Conservation (phyloP, 2,888 invertebrate genomes). For the Brenthis ino region DNA sequence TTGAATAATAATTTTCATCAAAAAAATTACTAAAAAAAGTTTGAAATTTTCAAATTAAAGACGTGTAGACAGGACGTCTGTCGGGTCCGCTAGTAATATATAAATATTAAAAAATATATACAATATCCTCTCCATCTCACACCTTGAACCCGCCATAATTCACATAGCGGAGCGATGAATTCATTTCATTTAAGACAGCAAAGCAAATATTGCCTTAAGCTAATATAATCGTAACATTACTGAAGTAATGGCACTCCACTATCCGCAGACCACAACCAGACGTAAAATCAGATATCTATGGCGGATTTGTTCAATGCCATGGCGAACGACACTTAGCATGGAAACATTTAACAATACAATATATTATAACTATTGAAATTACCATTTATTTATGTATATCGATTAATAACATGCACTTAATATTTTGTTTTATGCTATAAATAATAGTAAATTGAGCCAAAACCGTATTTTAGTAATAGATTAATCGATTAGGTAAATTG, state of each 20-base stretch:
- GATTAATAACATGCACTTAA: not conserved
- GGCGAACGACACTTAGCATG: not conserved
- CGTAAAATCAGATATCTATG: constrained; percentile 7
- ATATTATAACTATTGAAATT: not conserved
- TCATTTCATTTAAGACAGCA: constrained; percentile 40
- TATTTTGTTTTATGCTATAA: too few relatives aligned
- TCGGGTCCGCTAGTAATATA: too few relatives aligned
- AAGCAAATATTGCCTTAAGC: constrained; percentile 41
- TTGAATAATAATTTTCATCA: too few relatives aligned
- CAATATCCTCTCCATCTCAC: not conserved
- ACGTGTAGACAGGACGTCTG: too few relatives aligned
- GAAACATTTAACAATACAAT: not conserved
- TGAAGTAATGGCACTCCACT: constrained; percentile 21
- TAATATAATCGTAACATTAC: constrained; percentile 35
- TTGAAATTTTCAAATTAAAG: too few relatives aligned
- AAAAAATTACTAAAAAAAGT: too few relatives aligned
- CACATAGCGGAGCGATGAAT: constrained; percentile 38
- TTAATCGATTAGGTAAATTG: too few relatives aligned
- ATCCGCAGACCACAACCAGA: constrained; percentile 13
- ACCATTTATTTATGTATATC: not conserved
- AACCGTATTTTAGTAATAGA: too few relatives aligned
- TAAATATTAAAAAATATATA: not conserved
- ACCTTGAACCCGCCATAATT: constrained; percentile 20
- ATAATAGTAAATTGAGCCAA: too few relatives aligned
- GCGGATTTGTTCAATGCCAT: constrained; percentile 1